Evolutionary conservation across 2,888 invertebrate species (phyloP).

Genomic region (Drosophila rubida): DNA sequence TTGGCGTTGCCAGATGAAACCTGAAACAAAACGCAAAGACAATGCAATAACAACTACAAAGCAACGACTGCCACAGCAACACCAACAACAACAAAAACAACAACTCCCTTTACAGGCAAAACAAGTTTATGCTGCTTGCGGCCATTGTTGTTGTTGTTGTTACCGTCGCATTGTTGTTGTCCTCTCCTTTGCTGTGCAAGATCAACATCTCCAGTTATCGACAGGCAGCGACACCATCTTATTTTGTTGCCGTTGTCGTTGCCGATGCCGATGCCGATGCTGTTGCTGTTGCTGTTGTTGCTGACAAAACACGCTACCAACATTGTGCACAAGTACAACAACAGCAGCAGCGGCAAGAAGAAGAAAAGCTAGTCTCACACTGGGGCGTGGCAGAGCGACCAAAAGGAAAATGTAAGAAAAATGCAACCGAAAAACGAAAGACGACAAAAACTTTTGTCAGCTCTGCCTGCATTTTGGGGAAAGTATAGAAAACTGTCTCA

Average conservation of each 20-base stretch:
- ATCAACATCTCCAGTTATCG: conserved; percentile 79
- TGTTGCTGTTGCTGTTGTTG: conserved; percentile 38
- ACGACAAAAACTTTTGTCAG: conserved; percentile 45
- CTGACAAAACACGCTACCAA: conserved; percentile 63
- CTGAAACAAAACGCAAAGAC: conserved; percentile 79
- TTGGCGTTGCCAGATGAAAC: conserved; percentile 79
- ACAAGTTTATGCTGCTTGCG: conserved; percentile 76
- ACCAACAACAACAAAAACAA: conserved; percentile 42
- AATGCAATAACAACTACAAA: conserved; percentile 67
- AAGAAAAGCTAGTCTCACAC: conserved; percentile 34
- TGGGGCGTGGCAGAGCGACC: conserved; percentile 64
- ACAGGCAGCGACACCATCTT: conserved; percentile 78
- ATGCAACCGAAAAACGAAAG: conserved; percentile 36
- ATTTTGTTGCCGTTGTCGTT: conserved; percentile 49
- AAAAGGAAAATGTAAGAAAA: conserved; percentile 45
- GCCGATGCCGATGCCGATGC: conserved; percentile 44
- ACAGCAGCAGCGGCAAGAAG: conserved; percentile 13
- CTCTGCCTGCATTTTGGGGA: conserved; percentile 41
- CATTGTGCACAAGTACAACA: conserved; percentile 49
- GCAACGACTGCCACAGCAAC: conserved; percentile 27
- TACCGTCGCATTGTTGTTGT: conserved; percentile 27
- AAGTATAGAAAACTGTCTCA: conserved; percentile 58
- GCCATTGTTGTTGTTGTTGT: conserved; percentile 53
- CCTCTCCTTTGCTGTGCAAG: conserved; percentile 74
- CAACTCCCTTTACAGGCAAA: conserved; percentile 79